Evolutionary conservation across 2,888 invertebrate species (phyloP), one percentile per base, ranked within the genome.

Genomic region (Trachelus tabidus): DNA sequence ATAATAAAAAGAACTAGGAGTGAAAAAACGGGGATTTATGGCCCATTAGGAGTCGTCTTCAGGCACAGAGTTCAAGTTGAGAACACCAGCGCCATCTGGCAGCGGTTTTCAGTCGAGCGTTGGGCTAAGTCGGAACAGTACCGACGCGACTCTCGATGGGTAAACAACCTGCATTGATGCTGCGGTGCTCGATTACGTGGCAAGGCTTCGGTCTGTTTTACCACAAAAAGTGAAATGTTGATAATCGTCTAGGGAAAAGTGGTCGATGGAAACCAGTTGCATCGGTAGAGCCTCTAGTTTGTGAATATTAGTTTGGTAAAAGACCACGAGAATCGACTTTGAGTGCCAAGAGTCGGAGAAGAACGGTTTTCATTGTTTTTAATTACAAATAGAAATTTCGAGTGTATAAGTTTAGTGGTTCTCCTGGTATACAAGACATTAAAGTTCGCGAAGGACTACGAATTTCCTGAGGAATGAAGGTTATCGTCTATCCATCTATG

Each of bases 11-110:
- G 80, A 75, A 73, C 73, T 77, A 76, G 77, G 75, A 80, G 69
- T 71, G 80, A 79, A 83, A 85, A 83, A 82, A 81, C 78, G 34
- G 81, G 83, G 85, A 86, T 88, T 88, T 88, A 89, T 87, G 86
- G 81, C 79, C 85, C 83, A 87, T 88, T 87, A 87, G 82, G 79
- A 89, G 88, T 88, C 86, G 88, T 87, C 86, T 85, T 86, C 33
- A 31, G 71, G 71, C 71, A 33, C 56, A 56, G 56, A 34, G 71
- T 71, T 15, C 71, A 34, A 23, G n/a, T 71, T 30, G 56, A 56
- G 35, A 33, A 75, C 75, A 33, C 73, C 30, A 73, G 69, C 69
- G 76, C 78, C 78, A 78, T 78, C 78, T 75, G 78, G 73, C 73
- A 31, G 71, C 15, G 0, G 31, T 12, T 9, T 56, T 56, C 6